These are phyloP conservation scores for Odiellus spinosus DNA, from an alignment of 2,888 invertebrate species.

Conservation along the genomic window DNA sequence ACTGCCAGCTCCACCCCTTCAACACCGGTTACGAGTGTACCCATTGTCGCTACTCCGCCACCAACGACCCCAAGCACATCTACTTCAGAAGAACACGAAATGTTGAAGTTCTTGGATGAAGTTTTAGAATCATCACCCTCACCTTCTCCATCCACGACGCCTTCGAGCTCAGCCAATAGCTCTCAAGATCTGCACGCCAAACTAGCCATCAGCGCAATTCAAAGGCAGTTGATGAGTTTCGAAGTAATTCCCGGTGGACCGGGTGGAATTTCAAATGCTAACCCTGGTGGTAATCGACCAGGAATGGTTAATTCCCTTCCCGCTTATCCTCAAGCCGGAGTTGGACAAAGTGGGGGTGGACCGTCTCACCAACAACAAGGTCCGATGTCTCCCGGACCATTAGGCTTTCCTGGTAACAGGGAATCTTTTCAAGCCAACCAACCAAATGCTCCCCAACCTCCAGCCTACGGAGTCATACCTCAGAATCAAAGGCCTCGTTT, in stretches of 20 bases:
- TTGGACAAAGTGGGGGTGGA: too few relatives aligned
- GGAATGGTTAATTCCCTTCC: background rate
- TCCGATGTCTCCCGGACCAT: background rate
- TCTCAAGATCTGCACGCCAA: slow-evolving; percentile 40
- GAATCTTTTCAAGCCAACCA: background rate
- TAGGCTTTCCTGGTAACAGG: background rate
- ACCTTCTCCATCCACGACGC: background rate
- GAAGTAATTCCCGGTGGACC: slow-evolving; percentile 20
- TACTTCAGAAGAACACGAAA: slow-evolving; percentile 8
- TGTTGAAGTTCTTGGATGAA: slow-evolving; percentile 17
- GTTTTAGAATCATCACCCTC: slow-evolving; percentile 7
- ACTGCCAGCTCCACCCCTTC: background rate
- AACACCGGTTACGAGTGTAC: slow-evolving; percentile 1
- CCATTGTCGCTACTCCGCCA: slow-evolving; percentile 7
- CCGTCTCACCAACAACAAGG: background rate
- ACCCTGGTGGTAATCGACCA: too few relatives aligned
- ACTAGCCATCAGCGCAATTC: slow-evolving; percentile 73
- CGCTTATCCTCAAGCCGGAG: background rate
- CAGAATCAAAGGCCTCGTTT: too few relatives aligned
- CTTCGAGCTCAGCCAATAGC: background rate
- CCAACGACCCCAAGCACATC: background rate
- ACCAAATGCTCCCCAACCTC: background rate
- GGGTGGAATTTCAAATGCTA: too few relatives aligned
- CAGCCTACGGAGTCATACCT: background rate
- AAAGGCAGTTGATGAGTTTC: slow-evolving; percentile 68